Conservation (phyloP, 2,797 vertebrate genomes). For the Rhinichthys osculus region DNA sequence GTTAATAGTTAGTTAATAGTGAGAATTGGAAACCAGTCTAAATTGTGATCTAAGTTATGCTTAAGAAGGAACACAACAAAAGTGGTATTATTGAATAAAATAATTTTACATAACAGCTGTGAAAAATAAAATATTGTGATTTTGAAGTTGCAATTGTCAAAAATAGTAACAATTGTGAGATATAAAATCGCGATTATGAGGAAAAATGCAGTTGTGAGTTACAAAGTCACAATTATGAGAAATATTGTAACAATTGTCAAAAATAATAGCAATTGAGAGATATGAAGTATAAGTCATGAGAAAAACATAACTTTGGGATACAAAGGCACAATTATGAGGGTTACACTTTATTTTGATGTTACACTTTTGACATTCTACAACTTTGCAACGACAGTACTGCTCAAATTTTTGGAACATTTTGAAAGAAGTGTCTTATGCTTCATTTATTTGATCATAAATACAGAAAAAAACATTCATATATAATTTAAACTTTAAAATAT, state of each 20-base stretch:
- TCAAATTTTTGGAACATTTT: no score
- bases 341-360: no score
- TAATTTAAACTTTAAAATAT: no score
- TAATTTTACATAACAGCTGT: constrained; percentile 33
- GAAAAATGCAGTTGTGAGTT: background rate
- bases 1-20: no score
- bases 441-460: no score
- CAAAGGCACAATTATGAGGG: background rate
- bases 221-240: constrained; percentile 7
- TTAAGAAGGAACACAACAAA: background rate
- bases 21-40: no score
- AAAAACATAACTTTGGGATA: no score
- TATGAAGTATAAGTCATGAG: background rate
- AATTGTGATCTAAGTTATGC: no score
- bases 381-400: no score
- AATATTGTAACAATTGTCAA: background rate
- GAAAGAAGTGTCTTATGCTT: no score
- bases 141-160: background rate
- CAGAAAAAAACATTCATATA: no score
- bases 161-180: background rate
- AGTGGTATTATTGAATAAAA: constrained; percentile 60
- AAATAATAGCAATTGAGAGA: background rate
- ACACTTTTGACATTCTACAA: no score
- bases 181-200: background rate
- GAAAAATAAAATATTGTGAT: background rate